Base-by-base conservation (phyloP, 2,888 invertebrate genomes). In the Hyalella azteca region DNA sequence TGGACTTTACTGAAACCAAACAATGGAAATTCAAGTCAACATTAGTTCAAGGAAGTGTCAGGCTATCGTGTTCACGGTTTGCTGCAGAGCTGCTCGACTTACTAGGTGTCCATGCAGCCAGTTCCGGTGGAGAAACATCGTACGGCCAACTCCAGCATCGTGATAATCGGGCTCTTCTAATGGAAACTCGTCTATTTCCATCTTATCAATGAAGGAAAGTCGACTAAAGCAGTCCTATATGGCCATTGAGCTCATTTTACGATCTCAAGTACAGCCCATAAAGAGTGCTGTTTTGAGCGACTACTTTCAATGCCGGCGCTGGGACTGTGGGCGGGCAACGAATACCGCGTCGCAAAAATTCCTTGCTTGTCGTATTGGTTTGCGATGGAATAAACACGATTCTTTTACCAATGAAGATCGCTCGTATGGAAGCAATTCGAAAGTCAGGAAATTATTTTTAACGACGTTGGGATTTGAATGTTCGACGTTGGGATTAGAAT, bases 141-240 rank as follows among this genome's bases (percentile, higher is more conserved):
- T 54, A 22, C 11, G 36, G 36, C 32, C 29, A n/a, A 66, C 66
- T 66, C 36, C 66, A 1, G 36, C 66, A 19, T 66, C 29, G 36
- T 36, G 66, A 66, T 66, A 66, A 66, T 66, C 66, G 66, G 66
- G 29, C 66, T 66, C 66, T 66, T 66, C 66, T 66, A 66, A 66
- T 66, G 66, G 66, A 66, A 66, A 66, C 66, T 66, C 66, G 66
- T 66, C 66, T 66, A 66, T 66, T 66, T 36, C 36, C 66, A 66
- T 66, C 66, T 66, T 66, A 66, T 66, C 66, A 66, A 66, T 66
- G 66, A 66, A 66, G 66, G 32, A 66, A 22, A 66, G 66, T 66
- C 66, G 66, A 36, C 66, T 66, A 66, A 66, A 66, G 66, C 66
- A 66, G 66, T 36, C 66, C 13, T 66, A 66, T 66, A 66, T 66